phyloP scores from a whole-genome alignment of 2,888 invertebrate species.

The Cephus pulcher region DNA sequence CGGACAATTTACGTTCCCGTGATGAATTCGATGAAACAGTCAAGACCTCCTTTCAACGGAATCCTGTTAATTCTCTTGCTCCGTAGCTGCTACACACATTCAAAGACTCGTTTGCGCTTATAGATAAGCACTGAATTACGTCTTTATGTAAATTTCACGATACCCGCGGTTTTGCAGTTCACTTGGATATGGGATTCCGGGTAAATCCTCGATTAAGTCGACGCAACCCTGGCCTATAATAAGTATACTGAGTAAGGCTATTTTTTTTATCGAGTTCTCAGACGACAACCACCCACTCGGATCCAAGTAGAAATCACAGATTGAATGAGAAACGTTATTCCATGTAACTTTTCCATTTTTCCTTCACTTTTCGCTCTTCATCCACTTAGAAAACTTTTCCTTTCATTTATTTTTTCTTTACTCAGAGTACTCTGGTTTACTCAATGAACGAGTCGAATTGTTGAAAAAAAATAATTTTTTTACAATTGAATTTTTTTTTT shows the following conservation, averaged over 20 bases:
- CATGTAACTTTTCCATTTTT: background rate
- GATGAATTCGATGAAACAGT: background rate
- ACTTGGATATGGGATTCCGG: conserved; percentile 17
- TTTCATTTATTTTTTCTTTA: background rate
- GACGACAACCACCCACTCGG: too few relatives aligned
- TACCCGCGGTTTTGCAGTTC: conserved; percentile 29
- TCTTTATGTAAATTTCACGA: conserved; percentile 37
- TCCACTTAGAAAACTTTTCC: background rate
- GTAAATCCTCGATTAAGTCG: conserved; percentile 32
- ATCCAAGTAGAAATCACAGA: too few relatives aligned
- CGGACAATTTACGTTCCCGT: background rate
- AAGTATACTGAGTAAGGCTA: background rate
- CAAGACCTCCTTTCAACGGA: background rate
- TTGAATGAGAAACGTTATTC: background rate
- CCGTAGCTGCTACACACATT: background rate
- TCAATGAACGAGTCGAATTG: background rate
- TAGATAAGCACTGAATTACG: conserved; percentile 31
- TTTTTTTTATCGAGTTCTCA: background rate
- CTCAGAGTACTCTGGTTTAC: background rate
- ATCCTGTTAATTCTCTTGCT: background rate
- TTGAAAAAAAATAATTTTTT: background rate
- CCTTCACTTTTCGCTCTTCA: background rate
- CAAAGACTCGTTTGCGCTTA: conserved; percentile 10
- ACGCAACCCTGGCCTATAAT: background rate
- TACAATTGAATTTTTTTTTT: background rate